phyloP scores from a whole-genome alignment of 1,140 invertebrate genomes.

The Laodelphax striatellus region DNA sequence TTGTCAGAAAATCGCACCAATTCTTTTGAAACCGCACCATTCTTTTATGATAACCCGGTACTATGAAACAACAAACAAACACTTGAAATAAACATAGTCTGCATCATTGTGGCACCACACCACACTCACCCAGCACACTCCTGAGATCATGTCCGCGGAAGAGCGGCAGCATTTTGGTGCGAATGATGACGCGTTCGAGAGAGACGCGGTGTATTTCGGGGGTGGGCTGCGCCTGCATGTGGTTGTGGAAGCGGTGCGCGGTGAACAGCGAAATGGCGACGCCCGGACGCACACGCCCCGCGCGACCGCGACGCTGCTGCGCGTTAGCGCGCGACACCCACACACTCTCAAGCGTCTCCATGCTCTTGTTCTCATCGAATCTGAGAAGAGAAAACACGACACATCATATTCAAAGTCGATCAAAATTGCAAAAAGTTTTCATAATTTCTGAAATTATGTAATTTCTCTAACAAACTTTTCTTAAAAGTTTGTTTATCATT shows the following conservation, averaged over 20 bases:
- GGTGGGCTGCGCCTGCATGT: slow-evolving; percentile 53
- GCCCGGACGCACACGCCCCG: slow-evolving; percentile 64
- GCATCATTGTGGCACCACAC: too few relatives aligned
- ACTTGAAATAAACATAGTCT: background rate
- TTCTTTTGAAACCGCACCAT: too few relatives aligned
- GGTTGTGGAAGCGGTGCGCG: slow-evolving; percentile 45
- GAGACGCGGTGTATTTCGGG: slow-evolving; percentile 78
- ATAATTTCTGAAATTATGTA: too few relatives aligned
- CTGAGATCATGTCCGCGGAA: slow-evolving; percentile 49
- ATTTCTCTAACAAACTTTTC: too few relatives aligned
- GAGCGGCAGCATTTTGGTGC: slow-evolving; percentile 72
- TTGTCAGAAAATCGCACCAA: too few relatives aligned
- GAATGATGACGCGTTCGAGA: slow-evolving; percentile 75
- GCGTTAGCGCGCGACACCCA: background rate
- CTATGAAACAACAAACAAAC: too few relatives aligned
- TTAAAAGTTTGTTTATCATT: too few relatives aligned
- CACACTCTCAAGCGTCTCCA: background rate
- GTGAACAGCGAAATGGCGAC: slow-evolving; percentile 73
- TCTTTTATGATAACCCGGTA: too few relatives aligned
- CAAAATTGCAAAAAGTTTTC: background rate
- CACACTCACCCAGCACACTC: slow-evolving; percentile 45
- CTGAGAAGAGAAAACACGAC: background rate
- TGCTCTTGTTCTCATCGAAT: background rate
- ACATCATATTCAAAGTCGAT: too few relatives aligned
- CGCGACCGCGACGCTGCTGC: background rate